These are phyloP conservation scores for Bungarus multicinctus DNA, from an alignment of 2,113 vertebrate genomes.

Conservation along the genomic window DNA sequence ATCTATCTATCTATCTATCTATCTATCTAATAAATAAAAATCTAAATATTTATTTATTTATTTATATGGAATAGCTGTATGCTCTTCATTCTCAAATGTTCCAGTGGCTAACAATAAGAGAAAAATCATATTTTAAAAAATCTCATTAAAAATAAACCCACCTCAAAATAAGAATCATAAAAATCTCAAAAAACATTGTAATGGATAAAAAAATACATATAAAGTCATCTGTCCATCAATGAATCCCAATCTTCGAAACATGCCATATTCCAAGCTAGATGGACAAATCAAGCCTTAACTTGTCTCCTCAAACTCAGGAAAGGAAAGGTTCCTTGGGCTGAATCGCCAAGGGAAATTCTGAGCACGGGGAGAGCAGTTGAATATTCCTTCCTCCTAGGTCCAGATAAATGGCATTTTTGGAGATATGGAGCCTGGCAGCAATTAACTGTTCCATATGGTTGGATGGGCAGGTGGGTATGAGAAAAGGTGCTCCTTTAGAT, in stretches of 20 bases:
- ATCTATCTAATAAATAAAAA: no score
- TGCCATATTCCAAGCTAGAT: not conserved
- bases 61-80: not conserved
- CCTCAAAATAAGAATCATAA: not conserved
- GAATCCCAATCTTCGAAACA: not conserved
- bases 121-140: not conserved
- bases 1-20: no score
- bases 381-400: not conserved
- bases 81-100: not conserved
- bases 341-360: not conserved
- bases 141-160: not conserved
- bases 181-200: not conserved
- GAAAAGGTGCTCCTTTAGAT: not conserved
- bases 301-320: not conserved
- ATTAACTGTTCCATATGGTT: not conserved
- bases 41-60: not conserved
- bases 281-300: not conserved
- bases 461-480: not conserved
- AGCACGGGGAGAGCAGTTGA: not conserved
- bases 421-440: not conserved
- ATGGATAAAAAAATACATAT: not conserved
- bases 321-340: not conserved
- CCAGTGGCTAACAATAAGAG: not conserved
- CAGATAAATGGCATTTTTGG: not conserved
- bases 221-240: not conserved